These are phyloP conservation scores for Drosophila monieri DNA, from an alignment of 2,888 invertebrate species.

Conservation along the genomic window DNA sequence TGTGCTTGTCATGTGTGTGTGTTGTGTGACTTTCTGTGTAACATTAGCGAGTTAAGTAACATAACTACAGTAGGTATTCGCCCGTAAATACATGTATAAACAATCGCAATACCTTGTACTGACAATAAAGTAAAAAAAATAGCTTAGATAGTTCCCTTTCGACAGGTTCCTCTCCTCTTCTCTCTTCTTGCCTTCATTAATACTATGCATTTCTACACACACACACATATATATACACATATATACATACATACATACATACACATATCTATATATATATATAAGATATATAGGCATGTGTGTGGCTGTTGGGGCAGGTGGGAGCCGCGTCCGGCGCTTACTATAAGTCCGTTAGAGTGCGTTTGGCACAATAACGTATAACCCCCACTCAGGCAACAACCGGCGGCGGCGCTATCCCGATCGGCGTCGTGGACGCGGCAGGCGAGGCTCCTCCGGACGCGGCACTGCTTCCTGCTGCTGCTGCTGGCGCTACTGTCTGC, in stretches of 20 bases:
- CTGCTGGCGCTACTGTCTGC: conserved; percentile 11
- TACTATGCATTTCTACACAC: conserved; percentile 37
- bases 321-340: conserved; percentile 53
- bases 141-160: conserved; percentile 11
- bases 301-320: conserved; percentile 12
- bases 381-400: conserved; percentile 83
- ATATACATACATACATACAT: background rate
- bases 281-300: conserved; percentile 5
- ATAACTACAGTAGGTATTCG: conserved; percentile 31
- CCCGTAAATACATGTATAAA: conserved; percentile 17
- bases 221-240: conserved; percentile 1
- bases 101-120: conserved; percentile 36
- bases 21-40: conserved; percentile 8
- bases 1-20: conserved; percentile 26
- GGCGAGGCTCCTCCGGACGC: conserved; percentile 17
- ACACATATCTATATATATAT: conserved; percentile 8
- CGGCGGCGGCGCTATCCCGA: conserved; percentile 75
- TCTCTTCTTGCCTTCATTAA: conserved; percentile 29
- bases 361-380: conserved; percentile 81
- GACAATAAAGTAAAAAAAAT: conserved; percentile 26
- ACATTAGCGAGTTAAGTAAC: conserved; percentile 39
- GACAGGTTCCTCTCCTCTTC: conserved; percentile 2
- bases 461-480: background rate
- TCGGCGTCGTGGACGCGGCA: conserved; percentile 41
- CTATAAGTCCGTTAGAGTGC: conserved; percentile 80